These are phyloP conservation scores for Heliconius hewitsoni DNA, from an alignment of 1,140 invertebrate genomes.

Conservation along the genomic window DNA sequence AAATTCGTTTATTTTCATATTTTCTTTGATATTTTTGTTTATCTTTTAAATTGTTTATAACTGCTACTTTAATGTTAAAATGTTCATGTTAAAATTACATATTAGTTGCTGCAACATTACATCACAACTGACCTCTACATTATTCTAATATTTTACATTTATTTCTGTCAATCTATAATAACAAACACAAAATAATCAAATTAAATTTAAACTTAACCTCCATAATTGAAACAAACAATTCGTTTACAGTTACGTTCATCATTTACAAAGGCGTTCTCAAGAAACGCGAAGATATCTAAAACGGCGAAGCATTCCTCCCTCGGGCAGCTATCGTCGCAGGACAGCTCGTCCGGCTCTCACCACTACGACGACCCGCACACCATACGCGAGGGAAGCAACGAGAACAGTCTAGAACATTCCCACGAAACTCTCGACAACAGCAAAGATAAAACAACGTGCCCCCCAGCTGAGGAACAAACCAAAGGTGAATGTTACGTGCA, in stretches of 20 bases:
- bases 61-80: too few relatives aligned
- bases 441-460: conserved; percentile 66
- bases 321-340: conserved; percentile 77
- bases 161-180: too few relatives aligned
- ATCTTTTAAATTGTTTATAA: too few relatives aligned
- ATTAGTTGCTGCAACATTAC: background rate
- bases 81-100: background rate
- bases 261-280: conserved; percentile 98
- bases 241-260: conserved; percentile 91
- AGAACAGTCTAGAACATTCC: conserved; percentile 80
- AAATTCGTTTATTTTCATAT: too few relatives aligned
- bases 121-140: background rate
- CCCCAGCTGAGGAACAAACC: conserved; percentile 64
- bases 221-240: conserved; percentile 30
- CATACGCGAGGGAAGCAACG: conserved; percentile 79
- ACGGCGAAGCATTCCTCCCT: conserved; percentile 83
- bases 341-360: conserved; percentile 74
- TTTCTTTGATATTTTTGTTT: too few relatives aligned
- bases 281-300: conserved; percentile 87
- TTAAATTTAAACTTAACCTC: background rate
- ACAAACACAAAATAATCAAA: background rate
- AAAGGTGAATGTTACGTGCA: conserved; percentile 57
- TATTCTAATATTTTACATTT: background rate
- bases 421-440: conserved; percentile 72
- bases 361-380: conserved; percentile 78